Evolutionary conservation across 2,888 invertebrate species (phyloP).

Genomic region (Agelastica alni): DNA sequence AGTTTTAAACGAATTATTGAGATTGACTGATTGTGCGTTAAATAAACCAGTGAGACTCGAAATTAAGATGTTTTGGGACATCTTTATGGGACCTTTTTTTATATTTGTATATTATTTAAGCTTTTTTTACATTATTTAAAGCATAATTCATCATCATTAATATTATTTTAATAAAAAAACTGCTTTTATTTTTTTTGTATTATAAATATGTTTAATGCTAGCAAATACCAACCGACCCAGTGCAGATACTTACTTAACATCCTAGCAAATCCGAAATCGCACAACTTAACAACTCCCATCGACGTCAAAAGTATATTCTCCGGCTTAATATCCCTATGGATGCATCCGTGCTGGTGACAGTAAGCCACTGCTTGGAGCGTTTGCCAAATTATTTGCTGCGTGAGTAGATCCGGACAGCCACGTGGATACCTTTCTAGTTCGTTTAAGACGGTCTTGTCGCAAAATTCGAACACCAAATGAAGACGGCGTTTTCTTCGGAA

Average conservation of each 20-base stretch:
- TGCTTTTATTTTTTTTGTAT: too few species aligned
- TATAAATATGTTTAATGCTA: too few species aligned
- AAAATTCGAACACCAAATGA: conserved; percentile 98
- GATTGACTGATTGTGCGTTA: too few species aligned
- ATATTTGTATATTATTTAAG: too few species aligned
- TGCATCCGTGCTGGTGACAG: conserved; percentile 95
- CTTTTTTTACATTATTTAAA: too few species aligned
- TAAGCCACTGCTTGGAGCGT: conserved; percentile 93
- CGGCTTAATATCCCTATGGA: conserved; percentile 97
- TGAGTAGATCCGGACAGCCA: conserved; percentile 90
- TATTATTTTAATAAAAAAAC: too few species aligned
- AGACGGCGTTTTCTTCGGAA: conserved; percentile 93
- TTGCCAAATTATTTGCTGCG: conserved; percentile 94
- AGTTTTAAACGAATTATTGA: too few species aligned
- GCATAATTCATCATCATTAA: too few species aligned
- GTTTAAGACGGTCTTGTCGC: conserved; percentile 95
- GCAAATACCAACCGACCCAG: neutral
- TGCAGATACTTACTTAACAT: conserved; percentile 72
- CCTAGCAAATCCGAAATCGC: conserved; percentile 98
- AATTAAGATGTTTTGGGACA: too few species aligned
- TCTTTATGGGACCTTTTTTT: too few species aligned
- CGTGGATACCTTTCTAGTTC: conserved; percentile 86
- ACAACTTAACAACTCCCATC: conserved; percentile 93
- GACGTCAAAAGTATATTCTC: conserved; percentile 96
- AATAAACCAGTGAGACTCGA: too few species aligned